Evolutionary conservation across 2,888 invertebrate species (phyloP), one percentile per base, ranked within the genome.

Genomic region (Cremastinae sp.): DNA sequence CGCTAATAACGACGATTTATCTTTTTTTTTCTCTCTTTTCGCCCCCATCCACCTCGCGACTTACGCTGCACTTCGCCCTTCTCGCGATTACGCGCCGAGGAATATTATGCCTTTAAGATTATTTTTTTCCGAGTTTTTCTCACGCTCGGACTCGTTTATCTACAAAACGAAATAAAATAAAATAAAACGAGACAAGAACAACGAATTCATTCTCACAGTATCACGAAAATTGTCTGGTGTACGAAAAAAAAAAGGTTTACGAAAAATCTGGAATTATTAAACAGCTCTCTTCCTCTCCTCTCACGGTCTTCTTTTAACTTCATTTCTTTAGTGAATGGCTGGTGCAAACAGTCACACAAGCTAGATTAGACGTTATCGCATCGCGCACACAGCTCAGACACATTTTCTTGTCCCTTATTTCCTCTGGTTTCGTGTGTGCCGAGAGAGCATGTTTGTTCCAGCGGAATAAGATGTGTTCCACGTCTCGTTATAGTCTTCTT

Each of bases 1-100:
- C 82, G 85, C 89, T 89, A 89, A 89, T 89, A 89, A 89, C 88
- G 81, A 82, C 88, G 89, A 89, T 89, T 89, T 89, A 89, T 89
- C 84, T 85, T 84, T 82, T 82, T 79, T 80, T 68, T 74, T 74
- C 66, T 75, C 79, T 76, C 53, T 70, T 78, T 78, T 80, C 79
- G 74, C 76, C 62, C 75, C 74, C 75, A 78, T 73, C 81, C 80
- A 79, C 76, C 77, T 76, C 81, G 79, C 81, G 78, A 82, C 78
- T 79, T 80, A 76, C 70, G 64, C 59, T 49, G 66, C 72, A 69
- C 68, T 69, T 14, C 58, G 58, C 51, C 51, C 59, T 49, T 20
- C 64, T 58, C 43, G 51, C 28, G 28, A 36, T 62, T 47, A 49
- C 58, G 14, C 51, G 62, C 53, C 62, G 62, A 56, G 49, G 38